A percentile compares a stretch with the other conserved stretches of the same genome.
Conservation (phyloP, 1,140 invertebrate genomes). For the Solen grandis region DNA sequence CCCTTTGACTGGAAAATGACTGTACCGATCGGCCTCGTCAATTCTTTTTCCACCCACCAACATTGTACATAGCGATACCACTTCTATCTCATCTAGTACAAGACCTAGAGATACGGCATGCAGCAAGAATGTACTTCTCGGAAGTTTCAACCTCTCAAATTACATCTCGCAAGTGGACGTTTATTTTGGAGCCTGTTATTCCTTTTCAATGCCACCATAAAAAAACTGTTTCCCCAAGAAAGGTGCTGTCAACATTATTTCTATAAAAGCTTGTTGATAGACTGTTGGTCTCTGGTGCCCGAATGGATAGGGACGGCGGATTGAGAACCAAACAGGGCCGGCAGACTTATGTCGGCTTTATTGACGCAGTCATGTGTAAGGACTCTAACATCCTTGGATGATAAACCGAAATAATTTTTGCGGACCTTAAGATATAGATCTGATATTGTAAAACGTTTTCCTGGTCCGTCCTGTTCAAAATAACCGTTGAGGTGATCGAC, state of each 20-base stretch:
- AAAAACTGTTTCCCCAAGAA: no score
- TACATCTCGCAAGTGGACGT: not conserved
- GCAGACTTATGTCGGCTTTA: slow-evolving; percentile 29
- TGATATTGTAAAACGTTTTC: slow-evolving; percentile 20
- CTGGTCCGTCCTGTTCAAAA: slow-evolving; percentile 27
- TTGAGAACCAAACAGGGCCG: slow-evolving; percentile 41
- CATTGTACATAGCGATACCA: not conserved
- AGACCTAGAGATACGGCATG: not conserved
- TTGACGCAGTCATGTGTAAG: slow-evolving; percentile 41
- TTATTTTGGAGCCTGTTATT: no score
- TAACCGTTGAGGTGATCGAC: no score
- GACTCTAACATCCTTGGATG: slow-evolving; percentile 12
- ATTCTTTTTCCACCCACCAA: no score
- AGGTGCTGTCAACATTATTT: slow-evolving; percentile 21
- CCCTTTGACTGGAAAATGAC: not conserved
- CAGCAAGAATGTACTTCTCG: not conserved
- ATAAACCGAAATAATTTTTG: slow-evolving; percentile 35
- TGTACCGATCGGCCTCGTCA: not conserved
- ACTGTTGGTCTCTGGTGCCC: slow-evolving; percentile 42
- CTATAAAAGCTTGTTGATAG: slow-evolving; percentile 30
- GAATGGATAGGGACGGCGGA: slow-evolving; percentile 31
- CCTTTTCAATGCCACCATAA: no score
- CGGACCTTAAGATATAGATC: slow-evolving; percentile 4
- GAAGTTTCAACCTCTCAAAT: no score
- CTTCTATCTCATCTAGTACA: not conserved